phyloP scores from a whole-genome alignment of 1,140 invertebrate genomes.

The Acromyrmex echinatior region DNA sequence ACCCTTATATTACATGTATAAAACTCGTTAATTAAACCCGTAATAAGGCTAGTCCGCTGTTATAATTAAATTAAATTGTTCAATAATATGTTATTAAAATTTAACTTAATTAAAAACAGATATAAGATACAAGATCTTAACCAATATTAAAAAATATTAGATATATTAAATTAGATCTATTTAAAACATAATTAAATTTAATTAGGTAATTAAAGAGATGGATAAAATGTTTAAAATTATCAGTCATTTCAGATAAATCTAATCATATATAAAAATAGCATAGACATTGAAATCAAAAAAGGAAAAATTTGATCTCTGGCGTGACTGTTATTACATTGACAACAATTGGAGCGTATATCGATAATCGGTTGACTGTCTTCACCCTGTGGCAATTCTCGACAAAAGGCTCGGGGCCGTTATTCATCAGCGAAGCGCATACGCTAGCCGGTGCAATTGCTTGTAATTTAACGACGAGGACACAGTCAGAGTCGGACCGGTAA shows the following conservation, averaged over 20 bases:
- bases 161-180: neutral
- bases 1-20: neutral
- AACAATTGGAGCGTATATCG: slow-evolving; percentile 51
- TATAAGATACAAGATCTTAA: neutral
- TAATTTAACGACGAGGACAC: slow-evolving; percentile 60
- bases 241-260: neutral
- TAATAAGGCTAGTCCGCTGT: neutral
- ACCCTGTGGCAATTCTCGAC: slow-evolving; percentile 36
- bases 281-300: neutral
- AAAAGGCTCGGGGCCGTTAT: slow-evolving; percentile 57
- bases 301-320: neutral
- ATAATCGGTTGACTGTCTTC: slow-evolving; percentile 56
- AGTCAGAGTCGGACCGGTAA: slow-evolving; percentile 43
- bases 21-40: neutral
- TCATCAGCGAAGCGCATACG: slow-evolving; percentile 45
- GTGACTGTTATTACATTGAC: slow-evolving; percentile 37
- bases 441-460: slow-evolving; percentile 36
- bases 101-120: neutral
- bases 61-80: slow-evolving; percentile 8
- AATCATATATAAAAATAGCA: neutral
- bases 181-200: slow-evolving; percentile 1
- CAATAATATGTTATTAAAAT: neutral
- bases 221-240: neutral
- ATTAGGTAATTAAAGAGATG: neutral
- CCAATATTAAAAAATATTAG: neutral